These are phyloP conservation scores for Macquaria australasica DNA, from an alignment of 2,113 vertebrate genomes.

Conservation along the genomic window DNA sequence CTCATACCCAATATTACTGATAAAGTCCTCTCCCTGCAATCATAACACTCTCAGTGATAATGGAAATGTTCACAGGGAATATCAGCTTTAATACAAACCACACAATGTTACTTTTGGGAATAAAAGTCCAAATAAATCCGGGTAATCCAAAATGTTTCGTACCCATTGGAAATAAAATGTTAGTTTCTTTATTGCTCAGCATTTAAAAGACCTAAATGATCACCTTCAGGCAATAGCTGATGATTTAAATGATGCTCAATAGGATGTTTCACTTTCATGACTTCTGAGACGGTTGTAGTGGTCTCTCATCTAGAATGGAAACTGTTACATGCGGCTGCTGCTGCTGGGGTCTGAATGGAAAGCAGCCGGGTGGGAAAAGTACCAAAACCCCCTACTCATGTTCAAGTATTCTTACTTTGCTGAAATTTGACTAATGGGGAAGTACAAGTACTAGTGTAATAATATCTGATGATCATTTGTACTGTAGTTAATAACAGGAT, in stretches of 20 bases:
- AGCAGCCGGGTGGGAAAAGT: not conserved
- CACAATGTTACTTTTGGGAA: not conserved
- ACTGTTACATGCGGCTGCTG: not conserved
- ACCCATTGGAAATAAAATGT: not conserved
- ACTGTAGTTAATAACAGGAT: not conserved
- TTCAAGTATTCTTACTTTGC: not conserved
- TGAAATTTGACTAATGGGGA: not conserved
- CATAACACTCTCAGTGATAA: not conserved
- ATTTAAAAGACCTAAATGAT: not conserved
- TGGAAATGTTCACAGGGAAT: not conserved
- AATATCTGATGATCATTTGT: not conserved
- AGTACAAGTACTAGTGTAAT: not conserved
- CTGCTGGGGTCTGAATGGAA: slow-evolving; percentile 16
- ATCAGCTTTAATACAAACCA: not conserved
- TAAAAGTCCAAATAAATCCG: not conserved
- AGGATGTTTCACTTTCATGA: not conserved
- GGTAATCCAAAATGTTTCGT: not conserved
- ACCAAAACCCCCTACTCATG: not conserved
- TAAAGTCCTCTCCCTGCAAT: slow-evolving; percentile 89
- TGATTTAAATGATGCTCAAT: not conserved
- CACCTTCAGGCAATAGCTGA: not conserved
- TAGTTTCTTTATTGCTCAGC: not conserved
- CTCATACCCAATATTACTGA: slow-evolving; percentile 89
- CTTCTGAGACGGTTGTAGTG: not conserved
- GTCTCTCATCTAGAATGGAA: slow-evolving; percentile 25